phyloP scores from a whole-genome alignment of 2,888 invertebrate species.

The Sussaba pulchella region DNA sequence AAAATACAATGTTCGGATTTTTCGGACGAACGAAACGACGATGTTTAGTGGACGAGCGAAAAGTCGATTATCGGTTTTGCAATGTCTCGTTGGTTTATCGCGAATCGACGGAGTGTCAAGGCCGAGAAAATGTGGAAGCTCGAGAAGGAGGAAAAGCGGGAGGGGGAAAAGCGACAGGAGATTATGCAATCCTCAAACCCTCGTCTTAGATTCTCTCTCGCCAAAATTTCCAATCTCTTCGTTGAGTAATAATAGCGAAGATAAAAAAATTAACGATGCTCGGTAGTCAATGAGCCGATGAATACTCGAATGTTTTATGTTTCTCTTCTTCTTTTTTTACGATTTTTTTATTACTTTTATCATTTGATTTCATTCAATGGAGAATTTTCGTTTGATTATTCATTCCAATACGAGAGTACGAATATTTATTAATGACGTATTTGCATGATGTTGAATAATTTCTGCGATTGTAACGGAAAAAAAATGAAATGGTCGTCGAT shows the following conservation, averaged over 20 bases:
- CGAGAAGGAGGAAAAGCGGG: no score
- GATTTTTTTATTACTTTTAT: background rate
- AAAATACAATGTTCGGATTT: no score
- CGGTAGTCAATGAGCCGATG: background rate
- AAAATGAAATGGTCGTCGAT: no score
- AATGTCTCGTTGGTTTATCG: background rate
- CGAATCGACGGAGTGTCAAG: background rate
- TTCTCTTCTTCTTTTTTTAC: no score
- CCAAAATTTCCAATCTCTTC: constrained; percentile 19
- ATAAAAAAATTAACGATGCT: background rate
- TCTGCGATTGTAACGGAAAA: no score
- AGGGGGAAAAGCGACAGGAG: background rate
- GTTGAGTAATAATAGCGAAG: background rate
- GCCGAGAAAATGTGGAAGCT: no score
- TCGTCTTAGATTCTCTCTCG: background rate
- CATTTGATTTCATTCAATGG: no score
- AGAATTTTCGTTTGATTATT: no score
- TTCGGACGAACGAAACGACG: background rate
- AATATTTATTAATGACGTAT: no score
- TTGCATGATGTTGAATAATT: no score
- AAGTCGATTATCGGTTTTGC: background rate
- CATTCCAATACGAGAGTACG: no score
- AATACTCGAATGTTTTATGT: background rate
- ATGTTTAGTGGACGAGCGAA: background rate
- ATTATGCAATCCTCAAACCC: background rate